Conservation (phyloP, 2,113 vertebrate genomes). For the Gopherus flavomarginatus region DNA sequence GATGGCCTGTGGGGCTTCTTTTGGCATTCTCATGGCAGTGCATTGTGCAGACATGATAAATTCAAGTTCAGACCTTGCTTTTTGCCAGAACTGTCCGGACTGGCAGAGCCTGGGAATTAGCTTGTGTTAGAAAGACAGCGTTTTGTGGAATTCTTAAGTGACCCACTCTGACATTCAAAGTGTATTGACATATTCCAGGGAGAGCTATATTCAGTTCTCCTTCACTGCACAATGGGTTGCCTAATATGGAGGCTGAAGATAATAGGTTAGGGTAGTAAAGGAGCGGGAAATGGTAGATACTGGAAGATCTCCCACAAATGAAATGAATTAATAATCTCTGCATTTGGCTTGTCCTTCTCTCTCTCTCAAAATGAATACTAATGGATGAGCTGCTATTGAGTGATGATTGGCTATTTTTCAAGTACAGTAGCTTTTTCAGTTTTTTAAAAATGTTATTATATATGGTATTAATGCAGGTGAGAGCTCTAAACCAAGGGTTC, state of each 20-base stretch:
- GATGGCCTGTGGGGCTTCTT: background rate
- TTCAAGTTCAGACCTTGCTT: background rate
- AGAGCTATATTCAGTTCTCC: background rate
- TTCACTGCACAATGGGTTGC: background rate
- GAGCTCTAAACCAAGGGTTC: background rate
- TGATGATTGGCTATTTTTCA: background rate
- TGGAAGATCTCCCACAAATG: background rate
- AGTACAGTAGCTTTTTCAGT: fast-evolving
- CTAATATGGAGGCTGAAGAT: background rate
- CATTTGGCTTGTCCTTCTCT: background rate
- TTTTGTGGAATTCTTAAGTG: background rate
- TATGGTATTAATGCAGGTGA: background rate
- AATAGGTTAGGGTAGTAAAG: background rate
- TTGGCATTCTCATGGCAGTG: background rate
- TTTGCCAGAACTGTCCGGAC: background rate
- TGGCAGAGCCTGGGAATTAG: background rate
- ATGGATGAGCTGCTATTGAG: background rate
- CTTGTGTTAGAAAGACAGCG: background rate
- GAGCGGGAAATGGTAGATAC: background rate
- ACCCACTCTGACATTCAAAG: background rate
- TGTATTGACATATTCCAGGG: background rate
- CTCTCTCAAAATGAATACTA: background rate
- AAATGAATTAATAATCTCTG: background rate
- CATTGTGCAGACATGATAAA: background rate
- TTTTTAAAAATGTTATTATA: background rate